phyloP scores from a whole-genome alignment of 2,888 invertebrate species.

The Drepana falcataria region DNA sequence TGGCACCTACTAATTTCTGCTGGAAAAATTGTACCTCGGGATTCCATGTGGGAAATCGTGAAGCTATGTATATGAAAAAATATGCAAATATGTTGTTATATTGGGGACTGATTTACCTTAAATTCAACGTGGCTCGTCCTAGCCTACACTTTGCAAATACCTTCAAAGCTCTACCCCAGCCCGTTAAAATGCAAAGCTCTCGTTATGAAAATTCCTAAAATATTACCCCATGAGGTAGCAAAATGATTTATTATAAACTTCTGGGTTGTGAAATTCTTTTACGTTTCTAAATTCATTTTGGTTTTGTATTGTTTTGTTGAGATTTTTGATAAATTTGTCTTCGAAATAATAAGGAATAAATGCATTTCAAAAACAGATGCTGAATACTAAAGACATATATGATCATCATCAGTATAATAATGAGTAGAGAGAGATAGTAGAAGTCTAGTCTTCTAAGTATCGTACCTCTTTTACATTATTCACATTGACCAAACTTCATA shows the following conservation, averaged over 20 bases:
- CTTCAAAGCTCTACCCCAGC: constrained; percentile 30
- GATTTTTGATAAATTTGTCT: background rate
- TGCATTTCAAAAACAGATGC: no score
- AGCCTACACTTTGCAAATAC: constrained; percentile 33
- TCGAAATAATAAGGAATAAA: background rate
- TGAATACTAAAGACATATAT: no score
- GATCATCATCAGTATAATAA: no score
- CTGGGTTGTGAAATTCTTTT: constrained; percentile 33
- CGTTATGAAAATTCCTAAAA: constrained; percentile 54
- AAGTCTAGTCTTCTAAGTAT: no score
- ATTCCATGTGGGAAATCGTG: no score
- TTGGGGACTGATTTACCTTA: constrained; percentile 18
- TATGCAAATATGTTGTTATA: constrained; percentile 8
- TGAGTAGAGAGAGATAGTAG: no score
- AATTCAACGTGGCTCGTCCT: constrained; percentile 24
- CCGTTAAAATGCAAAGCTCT: constrained; percentile 46
- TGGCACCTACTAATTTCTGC: no score
- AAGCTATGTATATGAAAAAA: background rate
- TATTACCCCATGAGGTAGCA: constrained; percentile 39
- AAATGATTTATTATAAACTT: constrained; percentile 48
- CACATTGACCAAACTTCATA: background rate
- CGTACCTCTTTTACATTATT: no score
- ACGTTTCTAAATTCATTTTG: constrained; percentile 21
- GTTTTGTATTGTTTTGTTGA: background rate
- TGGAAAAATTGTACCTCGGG: no score